Evolutionary conservation across 2,113 vertebrate species (phyloP).

Genomic region (Onychorhynchus coronatus): DNA sequence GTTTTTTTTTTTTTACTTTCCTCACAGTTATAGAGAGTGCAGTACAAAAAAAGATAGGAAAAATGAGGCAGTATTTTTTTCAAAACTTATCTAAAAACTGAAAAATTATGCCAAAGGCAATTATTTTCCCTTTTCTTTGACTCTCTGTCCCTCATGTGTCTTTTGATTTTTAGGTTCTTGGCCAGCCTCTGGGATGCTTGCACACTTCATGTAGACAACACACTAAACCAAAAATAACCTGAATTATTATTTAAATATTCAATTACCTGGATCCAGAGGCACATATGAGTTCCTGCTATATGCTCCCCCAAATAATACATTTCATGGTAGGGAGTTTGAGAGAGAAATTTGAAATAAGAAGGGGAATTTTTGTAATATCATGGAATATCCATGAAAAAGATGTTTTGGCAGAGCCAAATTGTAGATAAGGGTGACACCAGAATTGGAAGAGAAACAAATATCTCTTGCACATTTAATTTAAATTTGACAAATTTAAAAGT

Average conservation of each 20-base stretch:
- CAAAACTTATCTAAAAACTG: background rate
- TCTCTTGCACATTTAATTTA: background rate
- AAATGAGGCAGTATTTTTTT: background rate
- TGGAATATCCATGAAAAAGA: background rate
- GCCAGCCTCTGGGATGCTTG: background rate
- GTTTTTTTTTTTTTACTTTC: background rate
- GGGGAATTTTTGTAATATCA: background rate
- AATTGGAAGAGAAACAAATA: background rate
- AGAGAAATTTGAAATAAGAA: background rate
- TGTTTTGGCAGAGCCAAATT: background rate
- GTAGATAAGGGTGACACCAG: background rate
- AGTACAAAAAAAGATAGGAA: background rate
- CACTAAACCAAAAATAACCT: background rate
- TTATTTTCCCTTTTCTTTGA: background rate
- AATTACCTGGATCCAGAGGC: background rate
- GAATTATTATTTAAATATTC: conserved; percentile 9
- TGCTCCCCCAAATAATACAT: background rate
- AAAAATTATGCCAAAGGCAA: background rate
- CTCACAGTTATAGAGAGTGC: background rate
- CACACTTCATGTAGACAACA: background rate
- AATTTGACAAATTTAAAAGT: background rate
- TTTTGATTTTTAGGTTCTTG: background rate
- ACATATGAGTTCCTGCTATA: background rate
- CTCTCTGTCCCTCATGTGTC: background rate
- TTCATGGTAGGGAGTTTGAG: background rate